These are phyloP conservation scores for Heliocidaris erythrogramma DNA, from an alignment of 35 echinoderm and acorn worm species.

Conservation along the genomic window DNA sequence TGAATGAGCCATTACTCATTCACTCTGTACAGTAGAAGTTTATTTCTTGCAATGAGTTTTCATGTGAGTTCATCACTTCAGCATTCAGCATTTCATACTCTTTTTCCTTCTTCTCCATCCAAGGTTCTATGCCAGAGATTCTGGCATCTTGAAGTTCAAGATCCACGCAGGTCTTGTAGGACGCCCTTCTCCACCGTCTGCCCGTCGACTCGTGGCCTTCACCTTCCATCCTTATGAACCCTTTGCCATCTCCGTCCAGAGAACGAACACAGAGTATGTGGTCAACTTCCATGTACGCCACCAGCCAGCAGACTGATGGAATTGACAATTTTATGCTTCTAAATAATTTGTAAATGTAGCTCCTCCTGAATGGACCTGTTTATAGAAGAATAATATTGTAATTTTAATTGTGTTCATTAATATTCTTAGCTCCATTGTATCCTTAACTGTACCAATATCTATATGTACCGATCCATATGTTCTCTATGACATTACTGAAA, in stretches of 20 bases:
- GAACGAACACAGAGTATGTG: slow-evolving; percentile 97
- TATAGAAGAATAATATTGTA: no score
- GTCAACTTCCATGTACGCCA: slow-evolving; percentile 94
- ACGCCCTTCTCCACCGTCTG: slow-evolving; percentile 71
- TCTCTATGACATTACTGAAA: no score
- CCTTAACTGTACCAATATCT: no score
- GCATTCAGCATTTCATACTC: not conserved
- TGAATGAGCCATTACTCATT: no score
- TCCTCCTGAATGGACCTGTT: no score
- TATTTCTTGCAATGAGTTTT: no score
- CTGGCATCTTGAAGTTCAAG: slow-evolving; percentile 91
- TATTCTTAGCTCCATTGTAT: no score
- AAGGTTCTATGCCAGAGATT: slow-evolving; percentile 96
- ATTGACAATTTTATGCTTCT: not conserved
- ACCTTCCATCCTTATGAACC: slow-evolving; percentile 98
- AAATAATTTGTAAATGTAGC: no score
- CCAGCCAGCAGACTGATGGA: slow-evolving; percentile 44
- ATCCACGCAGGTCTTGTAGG: slow-evolving; percentile 83
- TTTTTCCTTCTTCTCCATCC: slow-evolving; percentile 39
- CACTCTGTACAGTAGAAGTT: no score
- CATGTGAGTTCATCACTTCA: no score
- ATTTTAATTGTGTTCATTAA: no score
- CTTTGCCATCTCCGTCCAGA: slow-evolving; percentile 98
- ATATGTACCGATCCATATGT: no score
- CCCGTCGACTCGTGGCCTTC: slow-evolving; percentile 85